Base-by-base conservation (phyloP, 2,797 vertebrate genomes). In the Syngnathus rostellatus region DNA sequence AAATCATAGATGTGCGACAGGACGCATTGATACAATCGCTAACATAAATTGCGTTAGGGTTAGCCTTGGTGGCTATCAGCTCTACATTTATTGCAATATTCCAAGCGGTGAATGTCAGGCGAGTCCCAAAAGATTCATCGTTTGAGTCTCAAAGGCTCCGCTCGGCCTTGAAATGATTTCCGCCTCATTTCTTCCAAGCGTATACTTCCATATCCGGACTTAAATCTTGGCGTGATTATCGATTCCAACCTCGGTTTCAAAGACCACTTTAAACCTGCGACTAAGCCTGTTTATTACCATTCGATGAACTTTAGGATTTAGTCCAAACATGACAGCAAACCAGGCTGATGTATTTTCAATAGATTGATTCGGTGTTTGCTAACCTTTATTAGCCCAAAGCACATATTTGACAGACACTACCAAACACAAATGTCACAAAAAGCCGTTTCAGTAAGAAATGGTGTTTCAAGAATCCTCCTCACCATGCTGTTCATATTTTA, bases 1-100 rank as follows among this genome's bases (percentile, higher is more conserved):
- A 74, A 65, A 62, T 76, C 68, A 78, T 73, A 78, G 64, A 73
- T 17, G 55, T 4, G 25, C 55, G 23, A 37, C 25, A 37, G 23
- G 23, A 57, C 23, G 12, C 25, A 25, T 2, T 31, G 57, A 59
- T 59, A 59, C 16, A 19, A 59, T 59, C 31, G 17, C 16, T 43
- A 65, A 62, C 10, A 40, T n/a, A 62, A 62, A 60, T 37, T 14
- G 23, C 16, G 31, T 21, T 21, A 9, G 8, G 9, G 50, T 51
- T 51, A 51, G 50, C 19, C 21, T 51, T n/a, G n/a, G 48, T n/a
- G 48, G 17, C 48, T 21, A 51, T n/a, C 50, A 21, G n/a, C 19
- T 21, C 8, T 8, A 4, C 50, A 51, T 51, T 51, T 21, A 51
- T 21, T 51, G 50, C n/a, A n/a, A 51, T n/a, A 51, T 51, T 8